Base-by-base conservation (phyloP, 2,113 vertebrate species). In the Dasyornis broadbenti region DNA sequence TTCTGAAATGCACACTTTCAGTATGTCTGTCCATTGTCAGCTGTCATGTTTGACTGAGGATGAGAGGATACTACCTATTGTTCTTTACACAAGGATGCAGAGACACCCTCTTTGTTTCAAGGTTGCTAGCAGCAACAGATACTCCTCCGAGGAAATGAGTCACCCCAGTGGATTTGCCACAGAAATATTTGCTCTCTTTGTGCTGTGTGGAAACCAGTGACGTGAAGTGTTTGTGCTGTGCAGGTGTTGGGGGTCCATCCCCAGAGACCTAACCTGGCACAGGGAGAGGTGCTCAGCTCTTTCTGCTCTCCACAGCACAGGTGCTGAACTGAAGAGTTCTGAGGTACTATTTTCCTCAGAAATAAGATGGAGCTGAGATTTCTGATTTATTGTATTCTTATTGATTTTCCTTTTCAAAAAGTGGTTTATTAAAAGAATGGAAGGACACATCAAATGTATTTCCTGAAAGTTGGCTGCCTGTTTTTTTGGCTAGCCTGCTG, bases 191-290 rank as follows among this genome's bases (percentile, higher is more conserved):
- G 14, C 69, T 83, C 23, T 24, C 26, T 80, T 80, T 13, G 20
- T 60, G 66, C 33, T 56, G 31, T 15, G 42, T 63, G 77, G 68
- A 39, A 42, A 7, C 7, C 24, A 19, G 19, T 35, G 40, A 26
- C 0, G 9, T 7, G 28, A 47, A 24, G n/a, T 10, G 33, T 37
- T 23, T 31, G 40, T 52, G n/a, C 59, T 14, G 15, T 22, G 59
- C 68, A 45, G 17, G 42, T 22, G 12, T 22, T 16, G 2, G 66
- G 70, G 26, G 7, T 69, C 31, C 26, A 3, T 44, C 64, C 28
- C 14, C 52, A 26, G 63, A 24, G 57, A 13, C 1, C 14, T 5
- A 13, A 1, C 1, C 1, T 15, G n/a, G 37, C 0, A 0, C 2
- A 16, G 31, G 11, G 8, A 40, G 45, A 37, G 27, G 14, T 11